Conservation (phyloP, 2,113 vertebrate species). For the Paramisgurnus dabryanus region DNA sequence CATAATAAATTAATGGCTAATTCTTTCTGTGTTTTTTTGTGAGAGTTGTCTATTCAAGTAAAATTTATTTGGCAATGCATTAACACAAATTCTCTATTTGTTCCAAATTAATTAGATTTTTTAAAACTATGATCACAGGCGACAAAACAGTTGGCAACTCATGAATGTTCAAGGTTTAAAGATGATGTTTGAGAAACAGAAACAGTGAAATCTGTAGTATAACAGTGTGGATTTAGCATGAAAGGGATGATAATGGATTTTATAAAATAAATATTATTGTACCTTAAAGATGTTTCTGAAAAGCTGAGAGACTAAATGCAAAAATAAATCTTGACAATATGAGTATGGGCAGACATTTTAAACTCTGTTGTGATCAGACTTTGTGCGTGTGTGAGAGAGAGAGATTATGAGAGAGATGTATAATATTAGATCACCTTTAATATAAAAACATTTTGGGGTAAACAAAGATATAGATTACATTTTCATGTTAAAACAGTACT, state of each 20-base stretch:
- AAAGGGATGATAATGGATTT: too few relatives aligned
- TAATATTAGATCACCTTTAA: not conserved
- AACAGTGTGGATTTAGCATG: constrained; percentile 43
- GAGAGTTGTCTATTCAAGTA: not conserved
- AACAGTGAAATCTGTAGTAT: too few relatives aligned
- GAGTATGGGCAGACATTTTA: too few relatives aligned
- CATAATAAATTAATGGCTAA: not conserved
- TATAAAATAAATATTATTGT: constrained; percentile 35
- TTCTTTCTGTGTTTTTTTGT: not conserved
- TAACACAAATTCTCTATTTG: not conserved
- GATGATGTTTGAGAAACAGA: too few relatives aligned
- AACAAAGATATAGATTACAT: not conserved
- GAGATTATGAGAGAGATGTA: too few relatives aligned
- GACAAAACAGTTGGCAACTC: constrained; percentile 26
- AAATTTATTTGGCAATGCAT: too few relatives aligned
- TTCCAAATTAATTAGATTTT: constrained; percentile 2
- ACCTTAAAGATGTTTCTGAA: constrained; percentile 50
- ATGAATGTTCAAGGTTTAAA: constrained; percentile 46
- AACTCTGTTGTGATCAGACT: too few relatives aligned
- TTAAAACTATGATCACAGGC: not conserved
- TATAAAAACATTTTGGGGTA: not conserved
- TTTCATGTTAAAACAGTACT: constrained; percentile 50
- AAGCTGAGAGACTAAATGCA: constrained; percentile 18
- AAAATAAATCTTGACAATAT: not conserved
- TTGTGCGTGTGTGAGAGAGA: too few relatives aligned